Conservation (phyloP, 2,113 vertebrate species). For the Agapornis roseicollis region DNA sequence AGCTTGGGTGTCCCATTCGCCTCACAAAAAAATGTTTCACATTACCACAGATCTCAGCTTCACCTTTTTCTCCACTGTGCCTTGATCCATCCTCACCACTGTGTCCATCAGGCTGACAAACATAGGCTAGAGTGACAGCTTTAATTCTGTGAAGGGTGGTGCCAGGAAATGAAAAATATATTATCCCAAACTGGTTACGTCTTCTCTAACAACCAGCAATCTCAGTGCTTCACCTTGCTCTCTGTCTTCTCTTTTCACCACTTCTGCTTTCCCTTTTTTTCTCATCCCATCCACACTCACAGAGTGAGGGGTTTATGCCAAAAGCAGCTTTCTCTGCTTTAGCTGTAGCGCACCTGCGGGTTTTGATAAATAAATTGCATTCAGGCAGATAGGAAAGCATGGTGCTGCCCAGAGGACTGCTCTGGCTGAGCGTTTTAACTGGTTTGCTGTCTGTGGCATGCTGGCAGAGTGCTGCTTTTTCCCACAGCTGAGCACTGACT, state of each 20-base stretch:
- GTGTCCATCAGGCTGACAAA: accelerated
- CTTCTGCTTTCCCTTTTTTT: not conserved
- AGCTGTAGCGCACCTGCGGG: not conserved
- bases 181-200: not conserved
- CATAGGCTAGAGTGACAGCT: not conserved
- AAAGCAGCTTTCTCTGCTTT: not conserved
- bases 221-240: not conserved
- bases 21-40: not conserved
- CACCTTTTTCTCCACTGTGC: not conserved
- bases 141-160: not conserved
- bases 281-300: not conserved
- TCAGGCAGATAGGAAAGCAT: not conserved
- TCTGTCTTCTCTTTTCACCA: not conserved
- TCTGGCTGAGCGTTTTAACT: not conserved
- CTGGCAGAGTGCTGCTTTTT: not conserved
- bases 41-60: not conserved
- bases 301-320: not conserved
- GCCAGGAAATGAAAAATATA: not conserved
- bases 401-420: not conserved
- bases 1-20: not conserved
- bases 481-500: not conserved
- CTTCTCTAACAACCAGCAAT: not conserved
- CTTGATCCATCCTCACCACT: not conserved
- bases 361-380: not conserved
- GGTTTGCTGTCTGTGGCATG: not conserved